Percentiles rank a stretch among this genome's conserved stretches.
Evolutionary conservation across 1,140 invertebrate genomes (phyloP).

Genomic region (Phenacoccus solenopsis): DNA sequence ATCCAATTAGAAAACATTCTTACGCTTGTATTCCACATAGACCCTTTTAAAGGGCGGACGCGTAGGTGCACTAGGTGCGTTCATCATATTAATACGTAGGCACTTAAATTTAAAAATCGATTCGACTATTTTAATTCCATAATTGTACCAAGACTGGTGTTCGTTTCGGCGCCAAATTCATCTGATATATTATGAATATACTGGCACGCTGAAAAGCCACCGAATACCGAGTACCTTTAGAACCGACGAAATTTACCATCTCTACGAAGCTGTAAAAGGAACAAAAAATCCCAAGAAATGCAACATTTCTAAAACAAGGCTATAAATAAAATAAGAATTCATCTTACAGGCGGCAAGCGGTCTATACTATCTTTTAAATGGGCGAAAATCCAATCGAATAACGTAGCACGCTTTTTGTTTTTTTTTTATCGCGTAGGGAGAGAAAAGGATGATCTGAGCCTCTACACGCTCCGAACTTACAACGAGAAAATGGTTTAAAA

Average conservation of each 20-base stretch:
- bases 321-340: not conserved
- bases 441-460: too few species aligned
- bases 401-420: not conserved
- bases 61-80: too few species aligned
- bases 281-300: not conserved
- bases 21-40: too few species aligned
- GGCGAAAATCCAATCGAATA: slow-evolving; percentile 1
- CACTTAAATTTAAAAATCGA: too few species aligned
- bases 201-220: too few species aligned
- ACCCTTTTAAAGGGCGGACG: too few species aligned
- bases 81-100: too few species aligned
- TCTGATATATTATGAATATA: too few species aligned
- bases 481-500: not conserved
- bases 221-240: not conserved
- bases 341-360: not conserved
- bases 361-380: slow-evolving; percentile 3
- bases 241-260: not conserved
- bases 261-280: not conserved
- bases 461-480: not conserved
- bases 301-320: slow-evolving; percentile 1
- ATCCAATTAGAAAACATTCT: too few species aligned
- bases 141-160: too few species aligned
- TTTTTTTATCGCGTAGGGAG: not conserved
- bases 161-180: too few species aligned
- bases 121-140: too few species aligned